A percentile compares a stretch with the other conserved stretches of the same genome.
Conservation (phyloP, 2,797 vertebrate genomes). For the Pteronotus mesoamericanus region DNA sequence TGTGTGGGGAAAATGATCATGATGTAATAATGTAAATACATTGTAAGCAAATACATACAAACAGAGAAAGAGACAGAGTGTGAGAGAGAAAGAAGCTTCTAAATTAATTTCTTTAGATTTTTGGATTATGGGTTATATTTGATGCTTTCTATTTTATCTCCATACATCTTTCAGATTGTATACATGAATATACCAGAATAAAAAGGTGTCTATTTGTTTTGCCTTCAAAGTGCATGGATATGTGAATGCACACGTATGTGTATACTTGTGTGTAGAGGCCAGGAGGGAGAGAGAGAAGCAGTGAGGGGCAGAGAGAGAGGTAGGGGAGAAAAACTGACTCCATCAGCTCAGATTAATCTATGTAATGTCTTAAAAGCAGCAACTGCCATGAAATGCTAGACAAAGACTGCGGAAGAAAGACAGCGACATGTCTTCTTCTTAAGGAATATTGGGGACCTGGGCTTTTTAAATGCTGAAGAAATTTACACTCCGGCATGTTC, state of each 20-base stretch:
- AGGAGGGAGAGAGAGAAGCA: background rate
- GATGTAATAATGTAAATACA: background rate
- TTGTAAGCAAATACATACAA: background rate
- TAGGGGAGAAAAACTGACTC: background rate
- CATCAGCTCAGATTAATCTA: background rate
- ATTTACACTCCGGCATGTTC: background rate
- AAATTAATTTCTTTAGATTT: background rate
- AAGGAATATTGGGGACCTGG: background rate
- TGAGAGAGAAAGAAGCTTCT: background rate
- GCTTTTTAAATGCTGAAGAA: background rate
- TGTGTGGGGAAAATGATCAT: background rate
- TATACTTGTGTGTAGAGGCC: background rate
- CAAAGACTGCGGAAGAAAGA: background rate
- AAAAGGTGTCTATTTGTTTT: background rate
- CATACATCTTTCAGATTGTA: background rate
- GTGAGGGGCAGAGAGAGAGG: accelerated
- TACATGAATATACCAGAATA: background rate
- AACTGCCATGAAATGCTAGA: background rate
- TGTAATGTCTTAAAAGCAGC: background rate
- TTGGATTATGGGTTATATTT: background rate
- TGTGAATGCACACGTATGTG: background rate
- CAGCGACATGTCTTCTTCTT: background rate
- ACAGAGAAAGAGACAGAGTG: background rate
- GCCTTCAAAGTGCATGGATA: background rate
- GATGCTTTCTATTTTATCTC: background rate